Evolutionary conservation across 1,140 invertebrate genomes (phyloP), one percentile per base, ranked within the genome.

Genomic region (Lasioglossum baleicum): DNA sequence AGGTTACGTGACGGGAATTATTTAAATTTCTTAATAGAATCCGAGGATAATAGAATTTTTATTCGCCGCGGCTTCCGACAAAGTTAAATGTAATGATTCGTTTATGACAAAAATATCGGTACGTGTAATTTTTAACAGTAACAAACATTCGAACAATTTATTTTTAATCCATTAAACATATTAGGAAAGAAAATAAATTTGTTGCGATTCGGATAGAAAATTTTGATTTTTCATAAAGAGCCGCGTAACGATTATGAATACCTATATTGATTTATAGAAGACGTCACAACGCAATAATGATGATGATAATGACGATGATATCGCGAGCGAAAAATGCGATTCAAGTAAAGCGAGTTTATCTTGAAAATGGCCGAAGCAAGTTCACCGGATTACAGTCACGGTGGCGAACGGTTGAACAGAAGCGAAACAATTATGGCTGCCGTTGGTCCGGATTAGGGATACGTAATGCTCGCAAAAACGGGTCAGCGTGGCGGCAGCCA

Each of bases 381-480:
- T 82, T 69, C 80, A 76, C 71, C 60, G 85, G 85, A 85, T 85
- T 85, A 85, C 72, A 58, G 17, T 75, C 67, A 67, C 75, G 84
- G 80, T 80, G 83, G 77, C 71, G 83, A 64, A 84, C 58, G 51
- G 82, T 83, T 64, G 80, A 78, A 75, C 75, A 77, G 76, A 60
- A 44, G 75, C 81, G 83, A 83, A 80, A 85, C 82, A 85, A 86
- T 86, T 86, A 86, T 86, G 85, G 85, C 84, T 81, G 81, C 84
- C 76, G 81, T 82, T 77, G 69, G 85, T 66, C 61, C 77, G 85
- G 81, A 86, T 86, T 86, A 86, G 83, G 85, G 85, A 79, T 80
- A 82, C 85, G 85, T 86, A 86, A 86, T 85, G 81, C 81, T 53
- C 64, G 84, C 83, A 86, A 86, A 86, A 86, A 86, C 84, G 73